Conservation (phyloP, 2,113 vertebrate genomes). For the Channa argus region DNA sequence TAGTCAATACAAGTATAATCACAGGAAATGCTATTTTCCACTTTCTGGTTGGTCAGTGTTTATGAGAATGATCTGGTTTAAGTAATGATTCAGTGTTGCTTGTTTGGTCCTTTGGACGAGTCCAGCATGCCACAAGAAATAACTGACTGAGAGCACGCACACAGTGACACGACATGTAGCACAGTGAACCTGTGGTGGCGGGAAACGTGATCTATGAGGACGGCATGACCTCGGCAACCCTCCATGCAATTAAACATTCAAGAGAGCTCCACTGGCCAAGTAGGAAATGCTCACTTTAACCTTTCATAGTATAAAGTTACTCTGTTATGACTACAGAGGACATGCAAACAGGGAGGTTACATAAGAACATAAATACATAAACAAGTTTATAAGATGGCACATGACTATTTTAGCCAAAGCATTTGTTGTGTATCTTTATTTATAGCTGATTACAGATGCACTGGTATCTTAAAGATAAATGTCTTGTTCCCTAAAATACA, state of each 20-base stretch:
- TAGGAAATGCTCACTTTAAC: constrained; percentile 61
- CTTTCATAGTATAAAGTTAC: constrained; percentile 69
- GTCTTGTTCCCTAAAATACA: constrained; percentile 7
- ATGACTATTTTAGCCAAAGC: constrained; percentile 45
- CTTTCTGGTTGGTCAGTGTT: constrained; percentile 15
- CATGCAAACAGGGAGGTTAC: constrained; percentile 50
- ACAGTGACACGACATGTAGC: constrained; percentile 30
- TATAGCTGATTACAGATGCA: constrained; percentile 20
- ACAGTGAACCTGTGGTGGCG: constrained; percentile 29
- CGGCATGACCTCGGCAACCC: constrained; percentile 70
- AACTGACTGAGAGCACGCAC: constrained; percentile 30
- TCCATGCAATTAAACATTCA: constrained; percentile 63
- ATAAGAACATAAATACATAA: constrained; percentile 36
- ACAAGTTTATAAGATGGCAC: constrained; percentile 38
- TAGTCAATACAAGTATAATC: too few relatives aligned
- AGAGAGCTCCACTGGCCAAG: constrained; percentile 43
- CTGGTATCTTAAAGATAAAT: constrained; percentile 3
- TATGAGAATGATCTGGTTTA: constrained; percentile 54
- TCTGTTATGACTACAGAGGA: constrained; percentile 66
- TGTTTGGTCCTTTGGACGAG: constrained; percentile 27
- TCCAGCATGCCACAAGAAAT: constrained; percentile 41
- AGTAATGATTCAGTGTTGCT: constrained; percentile 63
- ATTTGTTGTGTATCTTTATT: constrained; percentile 41
- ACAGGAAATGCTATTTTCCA: constrained; percentile 4
- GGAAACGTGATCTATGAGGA: constrained; percentile 76